These are phyloP conservation scores for Ptiloglossa arizonensis DNA, from an alignment of 1,140 invertebrate genomes.

Conservation along the genomic window DNA sequence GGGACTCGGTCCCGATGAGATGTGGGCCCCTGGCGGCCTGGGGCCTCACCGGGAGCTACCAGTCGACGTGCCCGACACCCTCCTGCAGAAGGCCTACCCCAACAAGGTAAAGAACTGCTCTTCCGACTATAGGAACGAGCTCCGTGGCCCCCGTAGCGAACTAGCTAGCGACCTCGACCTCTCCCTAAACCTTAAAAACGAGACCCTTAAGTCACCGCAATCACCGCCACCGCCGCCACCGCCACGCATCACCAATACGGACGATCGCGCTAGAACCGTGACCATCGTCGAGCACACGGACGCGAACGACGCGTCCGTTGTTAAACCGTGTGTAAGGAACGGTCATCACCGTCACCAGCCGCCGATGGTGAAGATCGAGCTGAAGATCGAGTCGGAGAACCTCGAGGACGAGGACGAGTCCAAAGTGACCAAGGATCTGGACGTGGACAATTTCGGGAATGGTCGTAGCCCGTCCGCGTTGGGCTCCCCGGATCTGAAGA, in stretches of 20 bases:
- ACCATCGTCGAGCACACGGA: conserved; percentile 63
- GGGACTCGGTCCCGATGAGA: conserved; percentile 78
- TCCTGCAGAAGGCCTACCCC: conserved; percentile 95
- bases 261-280: conserved; percentile 59
- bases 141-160: conserved; percentile 73
- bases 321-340: conserved; percentile 64
- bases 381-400: conserved; percentile 79
- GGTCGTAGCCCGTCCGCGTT: neutral
- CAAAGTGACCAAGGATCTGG: conserved; percentile 10
- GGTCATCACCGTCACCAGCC: conserved; percentile 73
- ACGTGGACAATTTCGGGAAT: conserved; percentile 7
- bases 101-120: conserved; percentile 87
- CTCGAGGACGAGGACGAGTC: no score
- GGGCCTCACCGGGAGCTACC: conserved; percentile 97
- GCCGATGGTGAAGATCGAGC: conserved; percentile 81
- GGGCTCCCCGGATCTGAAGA: conserved; percentile 55
- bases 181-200: conserved; percentile 76
- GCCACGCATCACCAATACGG: conserved; percentile 25
- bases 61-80: conserved; percentile 98
- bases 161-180: conserved; percentile 77
- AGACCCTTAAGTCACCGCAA: conserved; percentile 56
- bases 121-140: conserved; percentile 67
- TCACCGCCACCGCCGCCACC: neutral
- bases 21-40: conserved; percentile 81
- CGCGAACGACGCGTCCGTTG: conserved; percentile 15